These are phyloP conservation scores for Echinometra lucunter DNA, from an alignment of 53 echinoderm and acorn worm species.

Conservation along the genomic window DNA sequence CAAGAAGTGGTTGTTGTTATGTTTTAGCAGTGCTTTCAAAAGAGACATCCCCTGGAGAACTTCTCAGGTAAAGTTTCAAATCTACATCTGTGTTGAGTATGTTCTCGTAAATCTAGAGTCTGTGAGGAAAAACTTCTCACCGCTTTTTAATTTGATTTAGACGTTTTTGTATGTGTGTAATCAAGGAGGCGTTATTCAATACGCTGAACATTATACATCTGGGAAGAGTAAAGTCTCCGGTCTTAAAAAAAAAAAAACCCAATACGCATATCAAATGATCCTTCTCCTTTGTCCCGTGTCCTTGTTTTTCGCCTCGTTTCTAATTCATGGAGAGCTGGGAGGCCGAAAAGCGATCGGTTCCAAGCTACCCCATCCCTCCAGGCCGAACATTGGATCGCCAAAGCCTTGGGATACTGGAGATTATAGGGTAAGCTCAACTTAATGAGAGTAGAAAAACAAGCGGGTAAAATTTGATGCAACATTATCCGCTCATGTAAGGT, in stretches of 20 bases:
- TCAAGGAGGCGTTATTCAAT: conserved; percentile 58
- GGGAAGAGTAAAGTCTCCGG: conserved; percentile 39
- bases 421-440: conserved; percentile 57
- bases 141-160: conserved; percentile 49
- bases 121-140: conserved; percentile 24
- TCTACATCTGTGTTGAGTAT: conserved; percentile 38
- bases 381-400: conserved; percentile 42
- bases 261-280: conserved; percentile 48
- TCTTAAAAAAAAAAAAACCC: conserved; percentile 40
- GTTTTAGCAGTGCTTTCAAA: conserved; percentile 5
- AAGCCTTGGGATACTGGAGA: conserved; percentile 59
- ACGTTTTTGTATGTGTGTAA: conserved; percentile 38
- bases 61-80: conserved; percentile 42
- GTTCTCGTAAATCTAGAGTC: neutral
- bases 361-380: conserved; percentile 52
- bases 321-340: conserved; percentile 52
- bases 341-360: conserved; percentile 49
- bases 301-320: conserved; percentile 53
- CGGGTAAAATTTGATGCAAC: conserved; percentile 61
- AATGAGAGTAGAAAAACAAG: conserved; percentile 64
- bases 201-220: conserved; percentile 49
- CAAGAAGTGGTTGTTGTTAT: neutral
- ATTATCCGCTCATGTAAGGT: conserved; percentile 49
- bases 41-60: neutral
- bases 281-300: conserved; percentile 53